Evolutionary conservation across 2,113 vertebrate species (phyloP), one percentile per base, ranked within the genome.

Genomic region (Excalfactoria chinensis): DNA sequence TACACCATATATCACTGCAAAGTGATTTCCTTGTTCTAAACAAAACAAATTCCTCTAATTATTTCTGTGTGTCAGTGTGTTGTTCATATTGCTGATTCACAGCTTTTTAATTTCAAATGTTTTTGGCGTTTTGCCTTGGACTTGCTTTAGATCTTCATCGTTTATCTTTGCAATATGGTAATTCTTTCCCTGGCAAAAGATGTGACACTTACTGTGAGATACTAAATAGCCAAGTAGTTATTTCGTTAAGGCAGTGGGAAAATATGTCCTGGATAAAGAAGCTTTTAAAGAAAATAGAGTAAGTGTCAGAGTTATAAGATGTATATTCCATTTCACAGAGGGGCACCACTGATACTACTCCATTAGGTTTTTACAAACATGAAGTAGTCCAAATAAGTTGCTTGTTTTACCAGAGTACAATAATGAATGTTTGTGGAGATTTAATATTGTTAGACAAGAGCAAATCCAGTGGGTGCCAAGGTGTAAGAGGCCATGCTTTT

Each of bases 31-130:
- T 58, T 64, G 35, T 28, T 64, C 84, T 74, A 87, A 96, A 89
- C 71, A 93, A 92, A 96, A 92, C 26, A 56, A 95, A 93, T 77
- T 19, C 81, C 51, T 37, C 90, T 59, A 79, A 93, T 93, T 91
- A 93, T 92, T 92, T 87, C 73, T 73, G 68, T 32, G 58, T 80
- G 68, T 44, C 82, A 89, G 46, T 4, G 23, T n/a, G 40, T 53
- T 66, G 37, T 78, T 55, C 60, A 34, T 55, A 71, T 48, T 88
- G 95, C 91, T 95, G 91, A 96, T 93, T 93, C 93, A 85, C 71
- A 35, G 46, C 86, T 93, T 46, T 68, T 78, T 92, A 56, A 83
- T 91, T 93, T 93, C 1, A 0, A 15, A 67, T 64, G 34, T 12
- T n/a, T 55, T 76, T 80, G 81, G 82, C 75, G 71, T 91, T 87